Percentiles rank a stretch among this genome's conserved stretches.
Evolutionary conservation across 2,113 vertebrate species (phyloP).

Genomic region (Pelecanoides urinatrix): DNA sequence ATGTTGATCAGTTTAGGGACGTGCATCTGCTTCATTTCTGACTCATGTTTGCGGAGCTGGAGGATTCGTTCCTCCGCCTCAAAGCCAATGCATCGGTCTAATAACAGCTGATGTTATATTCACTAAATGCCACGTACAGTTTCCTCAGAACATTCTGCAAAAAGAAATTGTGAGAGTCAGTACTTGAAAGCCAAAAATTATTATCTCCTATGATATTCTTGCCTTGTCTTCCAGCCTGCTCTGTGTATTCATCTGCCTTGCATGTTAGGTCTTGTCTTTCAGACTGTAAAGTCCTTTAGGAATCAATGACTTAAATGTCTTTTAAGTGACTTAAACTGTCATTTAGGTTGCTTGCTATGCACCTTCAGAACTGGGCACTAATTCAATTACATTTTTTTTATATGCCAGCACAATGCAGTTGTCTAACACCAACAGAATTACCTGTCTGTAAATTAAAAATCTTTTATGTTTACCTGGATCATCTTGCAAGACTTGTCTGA

Average conservation of each 20-base stretch:
- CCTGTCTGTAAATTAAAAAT: not conserved
- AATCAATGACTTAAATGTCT: not conserved
- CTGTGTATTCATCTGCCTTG: not conserved
- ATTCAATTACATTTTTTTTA: not conserved
- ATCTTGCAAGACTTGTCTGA: not conserved
- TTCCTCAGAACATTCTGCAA: not conserved
- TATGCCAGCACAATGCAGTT: not conserved
- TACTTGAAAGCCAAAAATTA: not conserved
- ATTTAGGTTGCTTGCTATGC: not conserved
- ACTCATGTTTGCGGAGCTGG: not conserved
- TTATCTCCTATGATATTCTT: not conserved
- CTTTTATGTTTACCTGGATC: not conserved
- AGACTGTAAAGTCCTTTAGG: not conserved
- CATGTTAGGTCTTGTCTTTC: not conserved
- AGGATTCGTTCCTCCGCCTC: not conserved
- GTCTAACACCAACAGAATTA: not conserved
- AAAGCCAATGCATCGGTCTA: not conserved
- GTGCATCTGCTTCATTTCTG: not conserved
- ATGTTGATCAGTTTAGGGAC: not conserved
- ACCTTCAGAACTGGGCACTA: not conserved
- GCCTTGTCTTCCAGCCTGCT: not conserved
- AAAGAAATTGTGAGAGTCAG: not conserved
- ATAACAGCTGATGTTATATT: not conserved
- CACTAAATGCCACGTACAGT: not conserved
- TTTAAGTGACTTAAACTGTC: not conserved